Evolutionary conservation across 2,888 invertebrate species (phyloP).

Genomic region (Iphiclides podalirius): DNA sequence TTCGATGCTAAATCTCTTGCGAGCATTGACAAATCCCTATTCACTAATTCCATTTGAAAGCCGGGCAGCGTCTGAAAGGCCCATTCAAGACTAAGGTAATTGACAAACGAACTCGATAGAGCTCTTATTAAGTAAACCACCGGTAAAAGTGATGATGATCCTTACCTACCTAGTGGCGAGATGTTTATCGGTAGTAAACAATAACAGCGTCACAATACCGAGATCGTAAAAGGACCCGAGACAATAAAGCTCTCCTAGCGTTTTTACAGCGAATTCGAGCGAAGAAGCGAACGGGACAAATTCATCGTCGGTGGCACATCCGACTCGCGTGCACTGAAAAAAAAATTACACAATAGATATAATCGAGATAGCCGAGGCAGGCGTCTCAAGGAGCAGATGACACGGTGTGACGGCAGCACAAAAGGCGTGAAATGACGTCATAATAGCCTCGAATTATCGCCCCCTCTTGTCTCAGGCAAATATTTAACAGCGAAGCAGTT

Average conservation of each 20-base stretch:
- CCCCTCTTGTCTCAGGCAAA: conserved; percentile 79
- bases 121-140: conserved; percentile 61
- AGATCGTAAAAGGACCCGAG: conserved; percentile 75
- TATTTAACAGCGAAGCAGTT: conserved; percentile 76
- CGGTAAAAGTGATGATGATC: conserved; percentile 75
- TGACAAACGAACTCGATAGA: conserved; percentile 62
- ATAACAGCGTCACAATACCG: conserved; percentile 77
- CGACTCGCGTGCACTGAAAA: conserved; percentile 68
- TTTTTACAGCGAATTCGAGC: conserved; percentile 72
- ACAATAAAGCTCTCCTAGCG: conserved; percentile 72
- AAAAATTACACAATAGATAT: conserved; percentile 77
- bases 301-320: conserved; percentile 79
- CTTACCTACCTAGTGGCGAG: conserved; percentile 75
- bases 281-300: conserved; percentile 70
- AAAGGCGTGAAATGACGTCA: conserved; percentile 80
- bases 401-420: conserved; percentile 77
- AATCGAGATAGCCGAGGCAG: conserved; percentile 76
- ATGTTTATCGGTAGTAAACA: conserved; percentile 80
- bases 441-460: conserved; percentile 80
- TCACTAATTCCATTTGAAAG: conserved; percentile 58
- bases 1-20: conserved; percentile 47
- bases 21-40: conserved; percentile 51
- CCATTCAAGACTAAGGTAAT: conserved; percentile 58
- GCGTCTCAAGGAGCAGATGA: conserved; percentile 79
- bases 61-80: conserved; percentile 35